A percentile compares a stretch with the other conserved stretches of the same genome.
Evolutionary conservation across 2,797 vertebrate genomes (phyloP).

Genomic region (Chloroceryle inda): DNA sequence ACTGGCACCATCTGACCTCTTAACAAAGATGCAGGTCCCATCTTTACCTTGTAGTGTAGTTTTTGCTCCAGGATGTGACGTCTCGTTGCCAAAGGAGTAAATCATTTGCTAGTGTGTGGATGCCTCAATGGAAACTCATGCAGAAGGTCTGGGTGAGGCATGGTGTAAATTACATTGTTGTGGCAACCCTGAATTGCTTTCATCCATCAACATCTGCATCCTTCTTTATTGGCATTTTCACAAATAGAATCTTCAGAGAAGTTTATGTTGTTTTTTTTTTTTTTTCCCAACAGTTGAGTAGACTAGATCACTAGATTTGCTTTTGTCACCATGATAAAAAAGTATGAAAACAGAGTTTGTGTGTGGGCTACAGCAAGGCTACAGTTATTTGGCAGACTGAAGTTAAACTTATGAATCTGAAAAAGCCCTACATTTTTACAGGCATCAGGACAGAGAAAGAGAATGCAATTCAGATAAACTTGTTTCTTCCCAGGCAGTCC

Average conservation of each 20-base stretch:
- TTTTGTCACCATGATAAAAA: background rate
- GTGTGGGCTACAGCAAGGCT: background rate
- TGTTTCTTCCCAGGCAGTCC: background rate
- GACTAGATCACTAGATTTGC: background rate
- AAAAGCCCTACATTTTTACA: background rate
- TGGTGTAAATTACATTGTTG: background rate
- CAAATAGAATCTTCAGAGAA: background rate
- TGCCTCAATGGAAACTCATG: background rate
- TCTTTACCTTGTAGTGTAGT: background rate
- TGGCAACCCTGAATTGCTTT: constrained; percentile 17
- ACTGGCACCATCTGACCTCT: background rate
- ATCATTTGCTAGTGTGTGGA: background rate
- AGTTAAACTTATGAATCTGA: background rate
- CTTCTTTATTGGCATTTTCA: constrained; percentile 12
- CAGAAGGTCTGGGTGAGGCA: background rate
- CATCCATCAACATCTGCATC: background rate
- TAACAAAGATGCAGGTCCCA: background rate
- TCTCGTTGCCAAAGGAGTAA: background rate
- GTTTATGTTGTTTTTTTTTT: background rate
- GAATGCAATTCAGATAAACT: background rate
- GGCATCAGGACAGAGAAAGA: background rate
- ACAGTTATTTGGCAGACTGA: background rate
- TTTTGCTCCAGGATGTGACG: background rate
- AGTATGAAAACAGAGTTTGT: background rate
- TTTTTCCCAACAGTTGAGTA: background rate